Evolutionary conservation across 2,888 invertebrate species (phyloP).

Genomic region (Cerastis leucographa): DNA sequence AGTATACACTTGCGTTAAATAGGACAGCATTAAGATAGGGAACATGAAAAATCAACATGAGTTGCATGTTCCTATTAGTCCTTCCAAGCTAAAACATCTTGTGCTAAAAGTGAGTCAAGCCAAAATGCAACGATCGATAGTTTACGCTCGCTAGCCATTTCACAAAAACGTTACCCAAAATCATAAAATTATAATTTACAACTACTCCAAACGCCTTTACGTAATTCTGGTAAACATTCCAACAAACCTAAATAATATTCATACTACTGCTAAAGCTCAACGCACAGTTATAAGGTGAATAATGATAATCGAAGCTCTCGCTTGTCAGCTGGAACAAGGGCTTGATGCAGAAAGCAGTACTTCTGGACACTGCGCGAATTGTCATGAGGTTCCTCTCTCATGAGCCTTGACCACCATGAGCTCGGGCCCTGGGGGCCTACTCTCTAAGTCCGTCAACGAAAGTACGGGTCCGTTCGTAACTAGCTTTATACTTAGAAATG

Average conservation of each 20-base stretch:
- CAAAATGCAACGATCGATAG: not conserved
- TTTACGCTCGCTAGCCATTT: not conserved
- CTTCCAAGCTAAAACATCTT: not conserved
- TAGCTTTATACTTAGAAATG: too few relatives aligned
- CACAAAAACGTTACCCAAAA: not conserved
- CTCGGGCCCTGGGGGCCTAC: too few relatives aligned
- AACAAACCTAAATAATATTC: not conserved
- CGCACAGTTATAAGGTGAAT: not conserved
- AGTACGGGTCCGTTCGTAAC: too few relatives aligned
- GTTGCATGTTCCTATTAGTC: not conserved
- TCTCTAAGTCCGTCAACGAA: too few relatives aligned
- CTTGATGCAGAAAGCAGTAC: too few relatives aligned
- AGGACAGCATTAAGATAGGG: too few relatives aligned
- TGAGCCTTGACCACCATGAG: too few relatives aligned
- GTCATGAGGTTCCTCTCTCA: too few relatives aligned
- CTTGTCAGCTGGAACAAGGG: too few relatives aligned
- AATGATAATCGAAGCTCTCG: too few relatives aligned
- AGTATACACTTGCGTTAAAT: too few relatives aligned
- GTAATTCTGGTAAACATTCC: not conserved
- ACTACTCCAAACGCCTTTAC: slow-evolving; percentile 6
- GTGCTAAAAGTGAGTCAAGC: not conserved
- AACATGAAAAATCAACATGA: not conserved
- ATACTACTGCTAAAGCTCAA: not conserved
- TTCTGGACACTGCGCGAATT: too few relatives aligned
- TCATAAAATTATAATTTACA: slow-evolving; percentile 26